Evolutionary conservation across 2,113 vertebrate genomes (phyloP), one percentile per base, ranked within the genome.

Genomic region (Dromas ardeola): DNA sequence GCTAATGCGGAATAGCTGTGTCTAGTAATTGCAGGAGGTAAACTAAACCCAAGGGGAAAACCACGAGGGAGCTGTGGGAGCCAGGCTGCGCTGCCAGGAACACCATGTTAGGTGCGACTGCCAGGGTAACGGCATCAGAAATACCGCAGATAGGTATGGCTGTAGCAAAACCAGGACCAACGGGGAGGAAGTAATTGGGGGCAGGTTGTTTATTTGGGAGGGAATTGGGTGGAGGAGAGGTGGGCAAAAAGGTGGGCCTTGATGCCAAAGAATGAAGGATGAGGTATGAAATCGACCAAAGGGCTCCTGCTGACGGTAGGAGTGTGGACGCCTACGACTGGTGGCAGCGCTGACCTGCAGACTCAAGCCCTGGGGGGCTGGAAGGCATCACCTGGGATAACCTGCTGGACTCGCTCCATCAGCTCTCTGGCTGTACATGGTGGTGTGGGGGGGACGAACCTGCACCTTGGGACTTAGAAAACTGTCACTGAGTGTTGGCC

Each of bases 31-130:
- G 2, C 47, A 81, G 38, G 26, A 85, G 47, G 74, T 38, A 79
- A 91, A 67, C 15, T 53, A 69, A 91, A 55, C 34, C 22, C 9
- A 45, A 5, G 0, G 6, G 53, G 53, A 36, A 23, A 42, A 25
- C 36, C 13, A 3, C 1, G 6, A 27, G 43, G 30, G 47, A 49
- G 40, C 8, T 1, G 2, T 29, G 11, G 25, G 13, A 79, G 27
- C 27, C 10, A 40, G 70, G 53, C 47, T 86, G 74, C 52, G 10
- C 25, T 30, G 34, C 17, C 8, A 9, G 26, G 27, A 73, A 36
- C 23, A 30, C n/a, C 2, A 0, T 1, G 1, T 29, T 23, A 81
- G 43, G 59, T 77, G 36, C 0, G 4, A 6, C 30, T 67, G 47
- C 26, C 22, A 36, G 53, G 25, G 19, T 45, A 11, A 61, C 7